Percentiles rank a stretch among this genome's conserved stretches.
Evolutionary conservation across 23 tunicate species (phyloP).

Genomic region (Clavelina lepadiformis): DNA sequence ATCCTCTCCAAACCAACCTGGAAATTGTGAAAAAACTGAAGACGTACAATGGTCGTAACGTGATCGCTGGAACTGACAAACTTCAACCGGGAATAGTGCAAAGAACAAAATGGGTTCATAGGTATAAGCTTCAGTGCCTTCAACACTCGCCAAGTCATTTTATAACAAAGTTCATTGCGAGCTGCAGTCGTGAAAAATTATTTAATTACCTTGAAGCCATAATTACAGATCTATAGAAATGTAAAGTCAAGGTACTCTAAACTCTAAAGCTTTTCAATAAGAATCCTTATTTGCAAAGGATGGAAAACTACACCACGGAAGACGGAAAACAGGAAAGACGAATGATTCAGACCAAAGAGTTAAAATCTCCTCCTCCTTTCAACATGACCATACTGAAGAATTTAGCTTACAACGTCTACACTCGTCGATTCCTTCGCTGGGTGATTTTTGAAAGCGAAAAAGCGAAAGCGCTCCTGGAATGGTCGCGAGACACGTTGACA

Average conservation of each 20-base stretch:
- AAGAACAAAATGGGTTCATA: constrained; percentile 24
- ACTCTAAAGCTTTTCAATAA: too few relatives aligned
- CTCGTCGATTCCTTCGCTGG: constrained; percentile 57
- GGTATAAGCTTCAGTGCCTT: too few relatives aligned
- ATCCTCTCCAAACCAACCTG: constrained; percentile 41
- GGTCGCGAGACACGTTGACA: constrained; percentile 56
- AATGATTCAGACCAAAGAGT: constrained; percentile 17
- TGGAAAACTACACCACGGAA: constrained; percentile 9
- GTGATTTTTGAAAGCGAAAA: constrained; percentile 31
- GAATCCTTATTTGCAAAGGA: constrained; percentile 9
- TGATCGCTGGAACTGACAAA: constrained; percentile 13
- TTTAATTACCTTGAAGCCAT: too few relatives aligned
- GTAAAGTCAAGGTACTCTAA: too few relatives aligned
- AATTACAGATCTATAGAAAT: too few relatives aligned
- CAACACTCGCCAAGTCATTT: too few relatives aligned
- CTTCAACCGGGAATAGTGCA: not conserved
- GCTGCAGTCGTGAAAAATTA: too few relatives aligned
- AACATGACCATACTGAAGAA: constrained; percentile 60
- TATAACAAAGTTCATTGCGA: too few relatives aligned
- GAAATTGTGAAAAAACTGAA: constrained; percentile 40
- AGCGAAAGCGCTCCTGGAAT: constrained; percentile 44
- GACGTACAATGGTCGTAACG: constrained; percentile 19
- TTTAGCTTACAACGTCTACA: constrained; percentile 55
- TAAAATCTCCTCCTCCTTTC: constrained; percentile 44
- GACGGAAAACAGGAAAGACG: constrained; percentile 15